Evolutionary conservation across 2,888 invertebrate species (phyloP), one percentile per base, ranked within the genome.

Genomic region (Clostera curtula): DNA sequence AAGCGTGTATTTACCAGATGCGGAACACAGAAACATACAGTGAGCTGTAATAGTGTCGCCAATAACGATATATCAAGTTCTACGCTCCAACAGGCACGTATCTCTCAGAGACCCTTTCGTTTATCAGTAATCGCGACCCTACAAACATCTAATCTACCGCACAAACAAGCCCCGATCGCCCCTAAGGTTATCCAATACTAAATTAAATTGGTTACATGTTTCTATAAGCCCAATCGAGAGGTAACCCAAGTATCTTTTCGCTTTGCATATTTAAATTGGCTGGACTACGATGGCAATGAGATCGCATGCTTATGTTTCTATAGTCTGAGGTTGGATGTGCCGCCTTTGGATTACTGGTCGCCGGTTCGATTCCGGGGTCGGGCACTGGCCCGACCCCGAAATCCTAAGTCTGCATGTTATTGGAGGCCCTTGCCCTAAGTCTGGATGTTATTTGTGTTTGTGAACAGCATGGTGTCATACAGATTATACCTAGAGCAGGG

Each of bases 81-180:
- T 63, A 66, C 57, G 60, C 56, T 66, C 55, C 61, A 53, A 57
- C 44, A 56, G 63, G 57, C 69, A 68, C 66, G 70, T 66, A n/a
- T n/a, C n/a, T n/a, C 64, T 56, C 30, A 27, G 32, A 63, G 61
- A 63, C 66, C 74, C 63, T 50, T 40, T 49, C 58, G 63, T 68
- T n/a, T 75, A 75, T 76, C 67, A 43, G 72, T 71, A 70, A 76
- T 76, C 76, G 59, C 64, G 68, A 66, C 56, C 58, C 57, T 56
- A 50, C 64, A 71, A 66, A 68, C 70, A 74, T 70, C 66, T 74
- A 75, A 75, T 73, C 74, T 68, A 54, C 66, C 61, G 56, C 65
- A 65, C 71, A 67, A 74, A 75, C 73, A 71, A 69, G 63, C 68
- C 64, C 64, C 58, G 63, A 76, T 74, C 67, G 69, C 67, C 65